phyloP scores from a whole-genome alignment of 1,140 invertebrate species.

The Drosophila sucinea region DNA sequence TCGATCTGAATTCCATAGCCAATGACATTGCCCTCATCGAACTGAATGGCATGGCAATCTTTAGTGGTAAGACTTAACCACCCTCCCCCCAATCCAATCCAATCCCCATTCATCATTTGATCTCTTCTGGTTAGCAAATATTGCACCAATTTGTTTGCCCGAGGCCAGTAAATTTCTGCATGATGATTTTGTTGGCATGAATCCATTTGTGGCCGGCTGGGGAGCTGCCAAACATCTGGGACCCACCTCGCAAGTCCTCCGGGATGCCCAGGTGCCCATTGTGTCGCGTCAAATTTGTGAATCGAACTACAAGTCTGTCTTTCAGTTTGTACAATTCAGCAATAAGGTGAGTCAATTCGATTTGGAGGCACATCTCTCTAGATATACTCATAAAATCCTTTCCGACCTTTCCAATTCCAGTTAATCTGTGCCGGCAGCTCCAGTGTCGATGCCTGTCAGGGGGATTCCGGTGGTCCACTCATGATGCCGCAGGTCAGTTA shows the following conservation, averaged over 20 bases:
- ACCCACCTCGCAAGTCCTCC: constrained; percentile 86
- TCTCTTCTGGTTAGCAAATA: constrained; percentile 83
- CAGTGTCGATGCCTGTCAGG: constrained; percentile 92
- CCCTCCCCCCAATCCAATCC: background rate
- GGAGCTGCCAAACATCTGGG: constrained; percentile 84
- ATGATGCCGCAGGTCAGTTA: constrained; percentile 85
- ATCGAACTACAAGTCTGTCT: constrained; percentile 85
- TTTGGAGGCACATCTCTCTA: background rate
- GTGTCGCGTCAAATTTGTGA: constrained; percentile 86
- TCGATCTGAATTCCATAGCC: constrained; percentile 85
- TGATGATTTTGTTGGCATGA: constrained; percentile 83
- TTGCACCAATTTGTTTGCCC: constrained; percentile 90
- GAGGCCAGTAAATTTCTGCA: constrained; percentile 82
- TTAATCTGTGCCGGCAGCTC: constrained; percentile 79
- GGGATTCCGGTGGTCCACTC: constrained; percentile 91
- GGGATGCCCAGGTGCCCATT: constrained; percentile 89
- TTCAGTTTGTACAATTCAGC: constrained; percentile 75
- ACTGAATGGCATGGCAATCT: constrained; percentile 76
- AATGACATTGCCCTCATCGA: constrained; percentile 92
- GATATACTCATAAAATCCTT: background rate
- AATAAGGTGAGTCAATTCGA: constrained; percentile 59
- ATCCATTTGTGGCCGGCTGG: constrained; percentile 86
- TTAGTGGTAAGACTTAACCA: constrained; percentile 14
- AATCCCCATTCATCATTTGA: background rate
- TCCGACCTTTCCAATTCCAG: constrained; percentile 48